These are phyloP conservation scores for Cercopithecus mitis DNA, from an alignment of 2,797 vertebrate genomes.

Conservation along the genomic window DNA sequence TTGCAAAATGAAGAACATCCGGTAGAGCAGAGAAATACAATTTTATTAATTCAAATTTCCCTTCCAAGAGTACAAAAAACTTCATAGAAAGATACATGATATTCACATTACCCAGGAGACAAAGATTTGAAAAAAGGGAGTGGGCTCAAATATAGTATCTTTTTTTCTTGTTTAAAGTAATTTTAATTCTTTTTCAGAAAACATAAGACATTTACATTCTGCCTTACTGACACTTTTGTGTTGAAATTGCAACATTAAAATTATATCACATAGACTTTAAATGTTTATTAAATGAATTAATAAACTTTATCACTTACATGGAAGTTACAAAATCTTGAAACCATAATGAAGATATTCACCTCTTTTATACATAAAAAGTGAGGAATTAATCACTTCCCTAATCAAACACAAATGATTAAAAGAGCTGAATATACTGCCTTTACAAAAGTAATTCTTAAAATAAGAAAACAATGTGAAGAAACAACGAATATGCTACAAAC, in stretches of 20 bases:
- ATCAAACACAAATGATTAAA: neutral
- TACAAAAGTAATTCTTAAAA: neutral
- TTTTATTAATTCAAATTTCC: neutral
- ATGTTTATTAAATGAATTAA: neutral
- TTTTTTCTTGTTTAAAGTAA: neutral
- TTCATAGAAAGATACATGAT: neutral
- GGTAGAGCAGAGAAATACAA: neutral
- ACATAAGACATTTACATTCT: neutral
- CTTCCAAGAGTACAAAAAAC: neutral
- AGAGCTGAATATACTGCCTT: neutral
- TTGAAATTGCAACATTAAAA: constrained; percentile 37
- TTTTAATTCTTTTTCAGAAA: neutral
- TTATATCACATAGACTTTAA: neutral
- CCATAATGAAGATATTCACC: neutral
- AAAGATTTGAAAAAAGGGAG: neutral
- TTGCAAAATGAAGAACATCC: neutral
- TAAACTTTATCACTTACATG: neutral
- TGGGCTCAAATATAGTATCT: neutral
- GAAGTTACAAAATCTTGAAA: constrained; percentile 1
- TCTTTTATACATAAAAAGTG: neutral
- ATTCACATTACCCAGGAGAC: neutral
- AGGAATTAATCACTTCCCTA: neutral
- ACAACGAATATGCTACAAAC: neutral
- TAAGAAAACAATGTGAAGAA: neutral
- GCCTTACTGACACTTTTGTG: neutral